Conservation (phyloP, 2,888 invertebrate genomes). For the Aleiodes testaceus region DNA sequence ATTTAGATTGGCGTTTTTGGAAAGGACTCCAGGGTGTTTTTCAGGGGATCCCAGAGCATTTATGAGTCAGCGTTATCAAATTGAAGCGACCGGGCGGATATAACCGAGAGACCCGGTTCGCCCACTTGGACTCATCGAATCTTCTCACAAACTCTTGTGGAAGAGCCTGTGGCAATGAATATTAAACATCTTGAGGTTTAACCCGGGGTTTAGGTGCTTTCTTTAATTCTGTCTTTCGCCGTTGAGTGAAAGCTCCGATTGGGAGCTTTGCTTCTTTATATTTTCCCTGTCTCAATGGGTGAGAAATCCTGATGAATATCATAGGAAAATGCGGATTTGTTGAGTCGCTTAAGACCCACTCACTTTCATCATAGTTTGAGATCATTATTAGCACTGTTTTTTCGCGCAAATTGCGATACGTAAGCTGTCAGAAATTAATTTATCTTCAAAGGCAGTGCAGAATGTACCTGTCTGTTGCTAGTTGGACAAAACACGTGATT, state of each 20-base stretch:
- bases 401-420: too few species aligned
- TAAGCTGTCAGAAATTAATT: too few species aligned
- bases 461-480: too few species aligned
- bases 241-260: neutral
- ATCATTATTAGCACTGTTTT: too few species aligned
- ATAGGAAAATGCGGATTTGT: too few species aligned
- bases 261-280: neutral
- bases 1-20: neutral
- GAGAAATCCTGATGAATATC: too few species aligned
- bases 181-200: constrained; percentile 42
- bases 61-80: constrained; percentile 54
- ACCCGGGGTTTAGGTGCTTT: constrained; percentile 28
- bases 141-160: constrained; percentile 33
- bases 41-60: constrained; percentile 54
- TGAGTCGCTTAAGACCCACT: too few species aligned
- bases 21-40: constrained; percentile 52
- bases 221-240: neutral
- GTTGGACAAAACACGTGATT: too few species aligned
- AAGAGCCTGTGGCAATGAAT: constrained; percentile 44
- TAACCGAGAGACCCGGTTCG: constrained; percentile 45
- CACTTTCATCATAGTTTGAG: too few species aligned
- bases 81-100: constrained; percentile 38
- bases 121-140: constrained; percentile 51
- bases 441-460: too few species aligned
- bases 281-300: too few species aligned